These are phyloP conservation scores for Tychaedon coryphoeus DNA, from an alignment of 2,113 vertebrate species.

Conservation along the genomic window DNA sequence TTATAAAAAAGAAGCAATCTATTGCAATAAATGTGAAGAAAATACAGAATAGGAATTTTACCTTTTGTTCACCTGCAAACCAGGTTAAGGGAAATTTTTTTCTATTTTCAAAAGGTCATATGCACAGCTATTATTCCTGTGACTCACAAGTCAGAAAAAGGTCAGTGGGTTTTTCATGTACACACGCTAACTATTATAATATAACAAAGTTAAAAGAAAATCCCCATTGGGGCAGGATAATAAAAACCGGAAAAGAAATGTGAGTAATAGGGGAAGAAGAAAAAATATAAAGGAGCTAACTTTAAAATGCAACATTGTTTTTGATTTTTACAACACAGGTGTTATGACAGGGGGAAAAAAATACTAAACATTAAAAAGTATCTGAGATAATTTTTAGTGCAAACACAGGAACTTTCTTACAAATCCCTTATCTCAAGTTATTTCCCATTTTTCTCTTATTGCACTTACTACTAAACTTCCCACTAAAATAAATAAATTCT, in stretches of 20 bases:
- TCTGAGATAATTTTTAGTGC: background rate
- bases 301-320: slow-evolving; percentile 43
- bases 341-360: background rate
- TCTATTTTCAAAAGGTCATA: background rate
- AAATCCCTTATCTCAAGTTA: background rate
- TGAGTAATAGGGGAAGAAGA: slow-evolving; percentile 31
- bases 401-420: slow-evolving; percentile 1
- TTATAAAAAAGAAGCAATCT: background rate
- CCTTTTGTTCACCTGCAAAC: background rate
- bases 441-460: background rate
- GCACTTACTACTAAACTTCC: background rate
- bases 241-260: slow-evolving; percentile 53
- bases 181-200: background rate
- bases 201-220: slow-evolving; percentile 49
- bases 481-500: background rate
- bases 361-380: background rate
- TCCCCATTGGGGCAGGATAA: slow-evolving; percentile 29
- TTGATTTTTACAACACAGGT: slow-evolving; percentile 24
- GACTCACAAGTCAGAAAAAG: slow-evolving; percentile 51
- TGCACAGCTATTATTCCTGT: slow-evolving; percentile 12
- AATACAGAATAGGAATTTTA: background rate
- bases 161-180: slow-evolving; percentile 20
- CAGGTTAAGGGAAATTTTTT: background rate
- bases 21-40: background rate
- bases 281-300: background rate